Evolutionary conservation across 2,113 vertebrate species (phyloP), one percentile per base, ranked within the genome.

Genomic region (Halcyon malimbica): DNA sequence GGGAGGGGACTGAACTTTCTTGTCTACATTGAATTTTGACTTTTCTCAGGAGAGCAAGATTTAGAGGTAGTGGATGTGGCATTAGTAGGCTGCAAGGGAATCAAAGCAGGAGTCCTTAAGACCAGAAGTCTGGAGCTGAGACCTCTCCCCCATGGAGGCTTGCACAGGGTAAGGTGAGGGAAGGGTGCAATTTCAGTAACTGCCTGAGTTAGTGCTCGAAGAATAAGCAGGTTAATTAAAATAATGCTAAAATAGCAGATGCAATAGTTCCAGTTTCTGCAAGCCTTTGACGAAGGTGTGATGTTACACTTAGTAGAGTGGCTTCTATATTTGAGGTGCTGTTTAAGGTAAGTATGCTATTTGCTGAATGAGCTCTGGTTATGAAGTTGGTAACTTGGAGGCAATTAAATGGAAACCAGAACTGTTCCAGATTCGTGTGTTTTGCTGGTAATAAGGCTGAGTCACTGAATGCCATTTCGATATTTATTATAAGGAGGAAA

Each of bases 61-160:
- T 56, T 44, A 57, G 50, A 10, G 33, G 29, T 15, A 15, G 15
- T 54, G 24, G 71, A 63, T 60, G 64, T 64, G 46, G 13, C 42
- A 18, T 33, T 41, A 19, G 50, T 70, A 60, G 56, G 51, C 64
- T 89, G 37, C 31, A 26, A 57, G 35, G 51, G 78, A 79, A 50
- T 71, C 11, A 51, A 25, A 83, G 37, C 39, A 70, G 42, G 17
- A 56, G 42, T 23, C 75, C 6, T 48, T 48, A 41, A 33, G 86
- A 39, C 11, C 48, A 18, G 29, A 54, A 70, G 46, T 48, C 48
- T 68, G 39, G 76, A 92, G 42, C 62, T 9, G 77, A 76, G 14
- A 53, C 65, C 11, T 91, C 24, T 10, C n/a, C 31, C 62, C 25
- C 4, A 0, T 1, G 0, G 46, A n/a, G 53, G 16, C 13, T 83